Base-by-base conservation (phyloP, 2,113 vertebrate species). In the Mesocricetus auratus region DNA sequence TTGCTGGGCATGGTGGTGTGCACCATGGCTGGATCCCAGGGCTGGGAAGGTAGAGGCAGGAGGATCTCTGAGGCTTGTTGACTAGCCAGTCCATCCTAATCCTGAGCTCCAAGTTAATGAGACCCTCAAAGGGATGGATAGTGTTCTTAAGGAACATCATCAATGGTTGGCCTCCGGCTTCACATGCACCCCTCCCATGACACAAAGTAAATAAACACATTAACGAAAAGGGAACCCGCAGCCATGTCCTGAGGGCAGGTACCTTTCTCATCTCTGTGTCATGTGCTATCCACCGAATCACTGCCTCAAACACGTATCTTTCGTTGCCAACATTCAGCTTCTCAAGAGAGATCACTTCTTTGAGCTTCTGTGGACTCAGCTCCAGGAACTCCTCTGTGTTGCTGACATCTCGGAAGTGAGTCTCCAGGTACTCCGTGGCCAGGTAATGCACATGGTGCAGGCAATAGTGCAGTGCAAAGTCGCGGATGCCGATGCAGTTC, bases 281-380 rank as follows among this genome's bases (percentile, higher is more conserved):
- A 7, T 99, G 99, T 5, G 98, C 98, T 60, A 99, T 99, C 99
- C 99, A 99, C 90, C 99, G 99, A 96, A 99, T 99, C 88, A 99
- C 99, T 0, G 99, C 99, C 98, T 99, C 99, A 97, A 99, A 99
- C 73, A 99, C 99, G 0, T 99, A 99, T 98, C 98, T 99, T 96
- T 99, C 99, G 0, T 99, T 99, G 89, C 99, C 99, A 89, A 99
- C 99, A 16, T 99, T 99, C 66, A 99, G 98, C 97, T 99, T 99
- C 98, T 99, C 99, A 97, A 99, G 99, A 7, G 99, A 98, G 74
- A 99, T 98, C 93, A 99, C 98, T 98, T 99, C 99, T 74, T 99
- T 99, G 82, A 99, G 98, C 71, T 99, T 99, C 39, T 99, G 98
- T 0, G 98, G 99, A 71, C 98, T 98, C 89, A 99, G 98, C 98